These are phyloP conservation scores for Heteromormyrus szaboi DNA, from an alignment of 2,797 vertebrate genomes.

Conservation along the genomic window DNA sequence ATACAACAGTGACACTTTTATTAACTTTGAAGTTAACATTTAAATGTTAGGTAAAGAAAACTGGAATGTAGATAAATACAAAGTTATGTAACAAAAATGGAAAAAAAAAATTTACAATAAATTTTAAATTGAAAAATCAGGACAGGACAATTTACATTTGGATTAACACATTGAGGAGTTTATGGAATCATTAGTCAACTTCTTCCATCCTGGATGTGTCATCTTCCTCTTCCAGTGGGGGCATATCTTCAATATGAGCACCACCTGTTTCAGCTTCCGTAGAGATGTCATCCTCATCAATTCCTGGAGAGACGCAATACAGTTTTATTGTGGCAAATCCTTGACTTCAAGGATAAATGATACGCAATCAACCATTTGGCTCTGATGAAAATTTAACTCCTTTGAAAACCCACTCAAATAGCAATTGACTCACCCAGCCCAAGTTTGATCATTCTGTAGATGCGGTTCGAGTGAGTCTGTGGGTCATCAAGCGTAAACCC, in stretches of 20 bases:
- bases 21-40: not conserved
- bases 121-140: not conserved
- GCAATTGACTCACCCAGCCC: slow-evolving; percentile 75
- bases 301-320: slow-evolving; percentile 59
- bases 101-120: not conserved
- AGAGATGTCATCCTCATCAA: slow-evolving; percentile 82
- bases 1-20: not conserved
- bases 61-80: slow-evolving; percentile 57
- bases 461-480: slow-evolving; percentile 90
- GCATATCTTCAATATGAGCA: slow-evolving; percentile 81
- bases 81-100: slow-evolving; percentile 36
- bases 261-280: slow-evolving; percentile 65
- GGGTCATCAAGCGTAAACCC: slow-evolving; percentile 91
- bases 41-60: slow-evolving; percentile 9
- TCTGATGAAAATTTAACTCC: not conserved
- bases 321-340: not conserved
- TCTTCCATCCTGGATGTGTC: slow-evolving; percentile 94
- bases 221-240: slow-evolving; percentile 83
- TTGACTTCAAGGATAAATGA: not conserved
- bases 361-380: not conserved
- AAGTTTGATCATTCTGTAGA: slow-evolving; percentile 95
- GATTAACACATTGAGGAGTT: not conserved
- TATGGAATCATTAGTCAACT: slow-evolving; percentile 67
- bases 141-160: slow-evolving; percentile 3
- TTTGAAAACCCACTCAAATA: not conserved